Evolutionary conservation across 1,140 invertebrate species (phyloP), one percentile per base, ranked within the genome.

Genomic region (Drosophila nigrodunni): DNA sequence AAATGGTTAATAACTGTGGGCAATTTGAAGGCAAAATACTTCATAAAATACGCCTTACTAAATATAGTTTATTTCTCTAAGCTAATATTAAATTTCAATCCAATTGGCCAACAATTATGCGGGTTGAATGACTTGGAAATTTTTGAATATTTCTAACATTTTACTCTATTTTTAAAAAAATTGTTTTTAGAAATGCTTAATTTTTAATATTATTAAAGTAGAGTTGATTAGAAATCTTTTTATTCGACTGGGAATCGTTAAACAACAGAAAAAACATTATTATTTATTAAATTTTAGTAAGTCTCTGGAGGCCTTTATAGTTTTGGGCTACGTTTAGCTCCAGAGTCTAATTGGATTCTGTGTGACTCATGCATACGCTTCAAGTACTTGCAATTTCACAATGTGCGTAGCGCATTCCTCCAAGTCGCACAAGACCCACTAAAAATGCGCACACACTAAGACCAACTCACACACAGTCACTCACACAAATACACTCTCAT

Each of bases 351-450:
- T 41, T 57, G 6, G 41, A 41, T 62, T 15, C 10, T 25, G n/a
- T 46, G 77, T 78, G 64, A 86, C 35, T 69, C 82, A 85, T 68
- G 44, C 49, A 39, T 30, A 46, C 25, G 25, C 37, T 35, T 57
- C 54, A 21, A 2, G 13, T 3, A 11, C 37, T 54, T 55, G 47
- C 59, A 73, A 70, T 71, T 68, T 78, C 44, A 69, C 68, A 71
- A 77, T 30, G 7, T 55, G 60, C 49, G 83, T 82, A 87, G 82
- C 67, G 82, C 78, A 87, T 76, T 66, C 58, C 60, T 43, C 25
- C 21, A 49, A 70, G 82, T 82, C 82, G 67, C 52, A 25, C 58
- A 87, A 64, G 79, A 70, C 74, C 67, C 65, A 69, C 75, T 72
- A 47, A 41, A 61, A 57, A 30, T 5, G 1, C 25, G 3, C 64